phyloP scores from a whole-genome alignment of 2,888 invertebrate species.

The Asteroscopus sphinx region DNA sequence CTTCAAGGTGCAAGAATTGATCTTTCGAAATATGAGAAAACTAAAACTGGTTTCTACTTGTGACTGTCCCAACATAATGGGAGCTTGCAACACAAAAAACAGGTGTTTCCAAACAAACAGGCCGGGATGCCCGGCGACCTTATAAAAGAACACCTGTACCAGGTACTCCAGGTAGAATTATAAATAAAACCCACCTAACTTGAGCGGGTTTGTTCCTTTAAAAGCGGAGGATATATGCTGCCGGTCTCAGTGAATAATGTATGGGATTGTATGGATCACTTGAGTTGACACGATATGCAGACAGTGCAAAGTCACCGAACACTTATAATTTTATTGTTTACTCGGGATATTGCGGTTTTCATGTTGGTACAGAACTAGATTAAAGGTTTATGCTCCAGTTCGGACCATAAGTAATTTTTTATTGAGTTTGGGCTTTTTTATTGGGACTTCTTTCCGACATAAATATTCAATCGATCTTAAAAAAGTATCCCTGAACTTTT shows the following conservation, averaged over 20 bases:
- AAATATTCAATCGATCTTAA: conserved; percentile 11
- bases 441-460: conserved; percentile 9
- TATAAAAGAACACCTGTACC: conserved; percentile 68
- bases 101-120: conserved; percentile 47
- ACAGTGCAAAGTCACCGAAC: conserved; percentile 1
- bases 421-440: conserved; percentile 21
- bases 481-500: conserved; percentile 35
- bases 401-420: conserved; percentile 26
- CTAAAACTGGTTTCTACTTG: conserved; percentile 26
- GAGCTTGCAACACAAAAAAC: conserved; percentile 45
- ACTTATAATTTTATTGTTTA: conserved; percentile 1
- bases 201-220: conserved; percentile 61
- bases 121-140: conserved; percentile 64
- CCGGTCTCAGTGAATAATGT: conserved; percentile 39
- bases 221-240: conserved; percentile 45
- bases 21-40: conserved; percentile 16
- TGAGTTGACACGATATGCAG: conserved; percentile 6
- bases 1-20: conserved; percentile 1
- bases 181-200: conserved; percentile 66
- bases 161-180: conserved; percentile 71
- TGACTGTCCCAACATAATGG: conserved; percentile 18
- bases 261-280: conserved; percentile 30
- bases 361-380: conserved; percentile 13
- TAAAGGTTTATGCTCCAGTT: conserved; percentile 16
- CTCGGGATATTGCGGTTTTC: conserved; percentile 4